These are phyloP conservation scores for Octopus sinensis DNA, from an alignment of 1,140 invertebrate species.

Conservation along the genomic window DNA sequence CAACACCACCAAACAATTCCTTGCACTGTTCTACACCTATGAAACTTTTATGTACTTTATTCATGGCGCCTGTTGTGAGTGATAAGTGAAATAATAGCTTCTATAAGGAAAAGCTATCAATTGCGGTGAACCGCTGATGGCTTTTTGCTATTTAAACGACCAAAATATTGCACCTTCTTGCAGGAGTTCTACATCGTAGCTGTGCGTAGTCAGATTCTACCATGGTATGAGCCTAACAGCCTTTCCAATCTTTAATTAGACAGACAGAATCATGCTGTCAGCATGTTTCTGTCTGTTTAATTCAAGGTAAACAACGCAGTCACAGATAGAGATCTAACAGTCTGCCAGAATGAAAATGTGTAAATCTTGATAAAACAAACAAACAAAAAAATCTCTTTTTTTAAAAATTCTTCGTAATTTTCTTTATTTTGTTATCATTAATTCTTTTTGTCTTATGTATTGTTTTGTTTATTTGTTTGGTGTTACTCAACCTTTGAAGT, in stretches of 20 bases:
- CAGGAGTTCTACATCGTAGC: background rate
- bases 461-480: no score
- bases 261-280: no score
- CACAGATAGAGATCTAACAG: background rate
- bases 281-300: no score
- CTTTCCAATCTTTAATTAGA: no score
- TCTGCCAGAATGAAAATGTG: background rate
- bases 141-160: background rate
- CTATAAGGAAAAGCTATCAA: background rate
- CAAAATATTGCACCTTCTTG: background rate
- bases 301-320: background rate
- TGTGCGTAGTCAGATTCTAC: background rate
- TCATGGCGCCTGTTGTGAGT: background rate
- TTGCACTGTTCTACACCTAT: no score
- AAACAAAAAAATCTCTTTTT: background rate
- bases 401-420: background rate
- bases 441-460: no score
- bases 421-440: no score
- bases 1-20: no score
- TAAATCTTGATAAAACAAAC: background rate
- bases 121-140: constrained; percentile 6
- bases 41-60: background rate
- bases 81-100: background rate
- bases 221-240: no score
- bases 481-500: no score